Evolutionary conservation across 2,113 vertebrate genomes (phyloP).

Genomic region (Trochalopteron elliotii): DNA sequence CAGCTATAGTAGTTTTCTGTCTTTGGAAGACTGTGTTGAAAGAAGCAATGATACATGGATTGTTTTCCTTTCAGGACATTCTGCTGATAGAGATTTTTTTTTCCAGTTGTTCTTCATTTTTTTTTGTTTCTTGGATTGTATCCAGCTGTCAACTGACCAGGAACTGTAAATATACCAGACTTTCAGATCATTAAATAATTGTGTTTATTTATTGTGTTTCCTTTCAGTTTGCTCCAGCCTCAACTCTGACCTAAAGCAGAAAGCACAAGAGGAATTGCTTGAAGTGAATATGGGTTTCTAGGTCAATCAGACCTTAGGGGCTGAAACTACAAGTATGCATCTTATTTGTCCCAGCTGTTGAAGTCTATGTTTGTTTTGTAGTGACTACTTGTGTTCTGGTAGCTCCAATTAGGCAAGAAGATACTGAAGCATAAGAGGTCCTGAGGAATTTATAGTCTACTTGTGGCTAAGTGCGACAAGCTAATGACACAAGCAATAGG

Average conservation of each 20-base stretch:
- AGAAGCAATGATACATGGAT: not conserved
- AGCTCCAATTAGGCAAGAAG: not conserved
- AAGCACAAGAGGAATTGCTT: not conserved
- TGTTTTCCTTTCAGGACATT: not conserved
- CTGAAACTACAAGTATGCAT: not conserved
- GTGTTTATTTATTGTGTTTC: not conserved
- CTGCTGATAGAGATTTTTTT: not conserved
- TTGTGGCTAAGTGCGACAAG: not conserved
- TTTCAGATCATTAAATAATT: not conserved
- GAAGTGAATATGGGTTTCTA: constrained; percentile 28
- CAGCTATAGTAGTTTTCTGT: not conserved
- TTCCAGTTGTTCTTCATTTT: not conserved
- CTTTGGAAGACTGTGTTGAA: not conserved
- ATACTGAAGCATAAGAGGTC: not conserved
- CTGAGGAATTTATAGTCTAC: not conserved
- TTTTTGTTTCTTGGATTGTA: not conserved
- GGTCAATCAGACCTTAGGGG: constrained; percentile 22
- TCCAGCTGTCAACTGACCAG: not conserved
- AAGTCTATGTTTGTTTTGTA: constrained; percentile 3
- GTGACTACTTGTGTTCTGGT: not conserved
- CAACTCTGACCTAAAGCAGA: constrained; percentile 10
- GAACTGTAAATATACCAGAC: not conserved
- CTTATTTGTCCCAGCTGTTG: constrained; percentile 1
- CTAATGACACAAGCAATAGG: not conserved
- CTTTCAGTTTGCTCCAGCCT: not conserved